Percentiles rank a stretch among this genome's conserved stretches.
phyloP scores from a whole-genome alignment of 2,113 vertebrate genomes.

The Alligator sinensis region DNA sequence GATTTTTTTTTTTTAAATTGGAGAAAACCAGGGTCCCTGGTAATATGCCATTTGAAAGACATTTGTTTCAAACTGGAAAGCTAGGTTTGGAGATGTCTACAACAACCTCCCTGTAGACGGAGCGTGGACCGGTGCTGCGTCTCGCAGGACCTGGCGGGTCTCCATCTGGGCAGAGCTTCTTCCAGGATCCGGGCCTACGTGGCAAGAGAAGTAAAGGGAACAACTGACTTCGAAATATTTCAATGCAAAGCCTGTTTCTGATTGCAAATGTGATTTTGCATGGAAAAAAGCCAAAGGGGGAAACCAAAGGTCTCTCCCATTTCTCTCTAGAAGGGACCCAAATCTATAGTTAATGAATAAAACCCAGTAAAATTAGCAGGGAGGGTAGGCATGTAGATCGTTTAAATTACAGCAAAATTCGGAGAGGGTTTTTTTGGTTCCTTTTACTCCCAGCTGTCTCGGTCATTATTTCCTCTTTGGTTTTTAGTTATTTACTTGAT shows the following conservation, averaged over 20 bases:
- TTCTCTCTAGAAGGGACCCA: not conserved
- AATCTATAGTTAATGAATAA: not conserved
- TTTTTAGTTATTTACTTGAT: not conserved
- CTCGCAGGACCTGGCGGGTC: not conserved
- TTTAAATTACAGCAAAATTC: not conserved
- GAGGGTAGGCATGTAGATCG: rapidly evolving
- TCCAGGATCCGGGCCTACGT: not conserved
- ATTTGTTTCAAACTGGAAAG: not conserved
- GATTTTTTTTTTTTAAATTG: too few relatives aligned
- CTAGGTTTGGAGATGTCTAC: not conserved
- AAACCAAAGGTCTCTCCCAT: not conserved
- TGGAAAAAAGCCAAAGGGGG: not conserved
- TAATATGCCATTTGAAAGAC: not conserved
- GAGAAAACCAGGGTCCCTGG: too few relatives aligned
- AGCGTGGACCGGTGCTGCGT: not conserved
- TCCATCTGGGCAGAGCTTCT: not conserved
- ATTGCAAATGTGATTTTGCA: rapidly evolving
- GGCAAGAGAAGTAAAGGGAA: not conserved
- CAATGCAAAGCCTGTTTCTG: not conserved
- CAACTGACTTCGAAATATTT: not conserved
- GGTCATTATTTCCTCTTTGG: too few relatives aligned
- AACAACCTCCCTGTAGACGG: too few relatives aligned
- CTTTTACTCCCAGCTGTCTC: not conserved
- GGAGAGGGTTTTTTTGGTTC: not conserved
- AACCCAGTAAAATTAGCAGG: not conserved